A percentile compares a stretch with the other conserved stretches of the same genome.
Evolutionary conservation across 2,797 vertebrate species (phyloP).

Genomic region (Cebuella pygmaea): DNA sequence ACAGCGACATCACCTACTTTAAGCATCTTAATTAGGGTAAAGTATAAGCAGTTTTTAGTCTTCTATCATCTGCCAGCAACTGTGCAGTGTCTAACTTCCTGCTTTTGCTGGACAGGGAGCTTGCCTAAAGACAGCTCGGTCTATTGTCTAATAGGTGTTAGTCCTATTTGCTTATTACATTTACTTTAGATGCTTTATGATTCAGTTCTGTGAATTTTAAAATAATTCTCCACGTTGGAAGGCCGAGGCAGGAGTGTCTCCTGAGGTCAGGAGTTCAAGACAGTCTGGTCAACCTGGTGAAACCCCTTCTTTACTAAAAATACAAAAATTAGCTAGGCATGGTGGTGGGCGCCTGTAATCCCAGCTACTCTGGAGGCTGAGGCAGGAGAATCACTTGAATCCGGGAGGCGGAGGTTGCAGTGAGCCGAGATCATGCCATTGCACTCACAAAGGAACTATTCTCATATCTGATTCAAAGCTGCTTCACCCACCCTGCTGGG

Average conservation of each 20-base stretch:
- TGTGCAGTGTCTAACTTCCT: not conserved
- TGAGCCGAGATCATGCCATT: no score
- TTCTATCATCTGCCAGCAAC: not conserved
- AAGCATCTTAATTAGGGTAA: not conserved
- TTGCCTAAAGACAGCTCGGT: not conserved
- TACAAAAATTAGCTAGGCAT: no score
- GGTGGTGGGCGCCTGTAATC: no score
- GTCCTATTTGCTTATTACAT: not conserved
- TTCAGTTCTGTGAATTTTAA: not conserved
- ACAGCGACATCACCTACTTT: not conserved
- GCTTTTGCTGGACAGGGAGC: not conserved
- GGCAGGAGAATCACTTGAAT: no score
- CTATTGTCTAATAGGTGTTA: not conserved
- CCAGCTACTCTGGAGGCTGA: no score
- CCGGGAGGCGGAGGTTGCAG: no score
- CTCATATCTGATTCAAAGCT: not conserved
- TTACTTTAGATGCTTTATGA: not conserved
- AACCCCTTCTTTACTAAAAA: no score
- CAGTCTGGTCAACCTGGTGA: no score
- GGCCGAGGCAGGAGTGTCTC: no score
- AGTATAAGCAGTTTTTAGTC: not conserved
- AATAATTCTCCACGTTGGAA: not conserved
- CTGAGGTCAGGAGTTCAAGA: no score
- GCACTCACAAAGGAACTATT: not conserved
- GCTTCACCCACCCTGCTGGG: fast-evolving